Conservation (phyloP, 2,888 invertebrate genomes). For the Diplazon laetatorius region DNA sequence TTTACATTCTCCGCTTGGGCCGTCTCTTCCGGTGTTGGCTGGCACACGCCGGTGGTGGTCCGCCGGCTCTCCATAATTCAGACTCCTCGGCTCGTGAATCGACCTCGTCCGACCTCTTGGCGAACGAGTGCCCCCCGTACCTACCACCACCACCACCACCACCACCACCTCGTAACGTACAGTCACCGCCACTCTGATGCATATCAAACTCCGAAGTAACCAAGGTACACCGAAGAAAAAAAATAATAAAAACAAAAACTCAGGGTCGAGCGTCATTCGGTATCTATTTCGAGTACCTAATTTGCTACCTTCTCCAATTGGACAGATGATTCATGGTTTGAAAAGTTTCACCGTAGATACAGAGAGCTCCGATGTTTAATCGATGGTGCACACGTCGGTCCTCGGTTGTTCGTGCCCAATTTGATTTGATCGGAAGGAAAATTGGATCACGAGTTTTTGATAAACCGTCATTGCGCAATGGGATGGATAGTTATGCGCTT, state of each 20-base stretch:
- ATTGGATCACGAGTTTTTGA: slow-evolving; percentile 57
- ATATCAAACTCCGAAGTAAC: slow-evolving; percentile 14
- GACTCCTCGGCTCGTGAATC: slow-evolving; percentile 50
- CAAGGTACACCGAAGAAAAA: too few relatives aligned
- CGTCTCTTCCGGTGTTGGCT: slow-evolving; percentile 30
- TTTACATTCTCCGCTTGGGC: too few relatives aligned
- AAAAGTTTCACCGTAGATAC: too few relatives aligned
- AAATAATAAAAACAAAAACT: too few relatives aligned
- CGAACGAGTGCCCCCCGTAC: slow-evolving; percentile 31
- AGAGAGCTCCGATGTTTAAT: slow-evolving; percentile 57
- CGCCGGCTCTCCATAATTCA: slow-evolving; percentile 61
- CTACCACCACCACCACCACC: slow-evolving; percentile 9
- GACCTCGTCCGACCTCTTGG: slow-evolving; percentile 55
- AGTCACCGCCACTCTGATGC: slow-evolving; percentile 1
- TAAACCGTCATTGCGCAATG: too few relatives aligned
- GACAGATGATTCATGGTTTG: slow-evolving; percentile 41
- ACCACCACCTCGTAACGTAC: slow-evolving; percentile 18
- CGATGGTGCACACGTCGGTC: slow-evolving; percentile 26
- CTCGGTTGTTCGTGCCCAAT: slow-evolving; percentile 23
- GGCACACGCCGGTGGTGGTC: slow-evolving; percentile 5
- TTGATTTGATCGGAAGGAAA: slow-evolving; percentile 51
- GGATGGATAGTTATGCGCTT: slow-evolving; percentile 2
- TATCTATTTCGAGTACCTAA: too few relatives aligned
- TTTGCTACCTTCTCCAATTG: too few relatives aligned
- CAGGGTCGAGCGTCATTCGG: too few relatives aligned